Conservation (phyloP, 2,113 vertebrate genomes). For the Macrotis lagotis region DNA sequence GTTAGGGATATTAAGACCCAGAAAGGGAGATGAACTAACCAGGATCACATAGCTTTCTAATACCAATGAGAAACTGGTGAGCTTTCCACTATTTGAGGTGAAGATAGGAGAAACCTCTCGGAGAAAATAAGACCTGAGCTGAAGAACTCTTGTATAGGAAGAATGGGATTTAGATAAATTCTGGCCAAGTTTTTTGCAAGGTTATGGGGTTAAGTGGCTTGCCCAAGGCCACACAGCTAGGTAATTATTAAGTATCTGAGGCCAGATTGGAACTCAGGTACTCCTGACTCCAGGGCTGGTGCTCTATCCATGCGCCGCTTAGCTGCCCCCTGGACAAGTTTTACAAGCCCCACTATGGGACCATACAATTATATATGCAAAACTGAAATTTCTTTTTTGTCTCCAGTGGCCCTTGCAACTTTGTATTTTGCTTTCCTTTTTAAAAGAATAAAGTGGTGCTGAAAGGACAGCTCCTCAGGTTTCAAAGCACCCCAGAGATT, state of each 20-base stretch:
- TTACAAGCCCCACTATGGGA: not conserved
- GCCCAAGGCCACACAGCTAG: too few relatives aligned
- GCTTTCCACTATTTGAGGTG: not conserved
- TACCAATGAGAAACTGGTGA: not conserved
- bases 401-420: not conserved
- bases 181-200: fast-evolving
- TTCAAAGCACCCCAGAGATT: not conserved
- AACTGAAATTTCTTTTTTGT: not conserved
- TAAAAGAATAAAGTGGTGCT: not conserved
- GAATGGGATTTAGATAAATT: not conserved
- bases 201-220: too few relatives aligned
- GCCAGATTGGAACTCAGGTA: too few relatives aligned
- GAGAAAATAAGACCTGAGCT: not conserved
- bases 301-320: too few relatives aligned
- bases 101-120: not conserved
- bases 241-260: too few relatives aligned
- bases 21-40: not conserved
- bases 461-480: constrained; percentile 53
- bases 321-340: fast-evolving
- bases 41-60: not conserved
- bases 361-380: not conserved
- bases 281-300: too few relatives aligned
- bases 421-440: not conserved
- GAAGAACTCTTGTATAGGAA: not conserved
- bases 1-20: not conserved